A percentile compares a stretch with the other conserved stretches of the same genome.
phyloP scores from a whole-genome alignment of 2,888 invertebrate species.

The Xanthia togata region DNA sequence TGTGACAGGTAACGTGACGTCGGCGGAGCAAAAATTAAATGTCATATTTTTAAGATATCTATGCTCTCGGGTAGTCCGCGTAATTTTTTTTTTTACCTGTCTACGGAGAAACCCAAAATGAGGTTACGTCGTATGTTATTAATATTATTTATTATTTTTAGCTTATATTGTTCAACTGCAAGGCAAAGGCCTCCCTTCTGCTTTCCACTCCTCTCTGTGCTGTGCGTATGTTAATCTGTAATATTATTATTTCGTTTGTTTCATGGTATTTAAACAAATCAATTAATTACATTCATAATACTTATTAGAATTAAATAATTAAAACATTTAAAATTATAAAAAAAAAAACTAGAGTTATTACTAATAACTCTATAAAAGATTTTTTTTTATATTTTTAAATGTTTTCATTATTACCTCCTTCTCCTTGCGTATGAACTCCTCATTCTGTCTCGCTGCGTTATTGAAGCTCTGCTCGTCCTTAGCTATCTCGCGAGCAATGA shows the following conservation, averaged over 20 bases:
- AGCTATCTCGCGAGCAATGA: constrained; percentile 92
- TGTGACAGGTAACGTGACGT: not conserved
- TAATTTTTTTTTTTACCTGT: not conserved
- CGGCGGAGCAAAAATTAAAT: not conserved
- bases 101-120: not conserved
- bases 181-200: not conserved
- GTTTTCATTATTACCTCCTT: constrained; percentile 76
- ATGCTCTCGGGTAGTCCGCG: not conserved
- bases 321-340: not conserved
- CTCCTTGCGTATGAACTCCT: constrained; percentile 87
- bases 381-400: too few species aligned
- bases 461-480: constrained; percentile 92
- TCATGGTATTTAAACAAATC: not conserved
- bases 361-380: too few species aligned
- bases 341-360: too few species aligned
- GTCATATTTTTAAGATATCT: not conserved
- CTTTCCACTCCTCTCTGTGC: not conserved
- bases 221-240: not conserved
- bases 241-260: not conserved
- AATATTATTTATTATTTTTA: not conserved
- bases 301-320: too few species aligned
- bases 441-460: constrained; percentile 89
- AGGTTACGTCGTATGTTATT: not conserved
- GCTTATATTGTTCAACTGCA: not conserved
- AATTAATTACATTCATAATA: not conserved